Conservation (phyloP, 2,797 vertebrate genomes). For the Danio kyathit region DNA sequence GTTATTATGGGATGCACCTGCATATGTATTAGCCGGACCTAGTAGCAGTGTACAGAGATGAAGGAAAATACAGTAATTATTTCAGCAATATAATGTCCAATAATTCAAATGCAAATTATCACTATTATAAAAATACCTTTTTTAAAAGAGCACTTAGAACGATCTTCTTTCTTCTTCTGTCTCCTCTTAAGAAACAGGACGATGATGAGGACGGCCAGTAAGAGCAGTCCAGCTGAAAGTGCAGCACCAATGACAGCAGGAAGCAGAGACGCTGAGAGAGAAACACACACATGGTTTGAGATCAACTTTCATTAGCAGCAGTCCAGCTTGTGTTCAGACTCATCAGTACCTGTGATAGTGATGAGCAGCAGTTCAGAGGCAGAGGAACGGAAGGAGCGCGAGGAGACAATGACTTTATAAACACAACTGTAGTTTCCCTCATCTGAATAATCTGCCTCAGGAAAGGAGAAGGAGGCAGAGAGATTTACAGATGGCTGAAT, state of each 20-base stretch:
- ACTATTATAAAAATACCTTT: no score
- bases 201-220: background rate
- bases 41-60: background rate
- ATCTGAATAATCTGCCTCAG: no score
- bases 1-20: background rate
- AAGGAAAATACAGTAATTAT: background rate
- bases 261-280: no score
- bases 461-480: no score
- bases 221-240: no score
- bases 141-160: background rate
- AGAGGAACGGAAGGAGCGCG: no score
- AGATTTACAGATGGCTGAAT: no score
- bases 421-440: no score
- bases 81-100: background rate
- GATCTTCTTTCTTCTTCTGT: background rate
- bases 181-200: background rate
- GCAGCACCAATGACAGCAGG: no score
- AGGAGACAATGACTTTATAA: slow-evolving; percentile 71
- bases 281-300: no score
- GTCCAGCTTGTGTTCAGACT: background rate
- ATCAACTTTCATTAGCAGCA: no score
- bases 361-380: slow-evolving; percentile 1
- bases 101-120: background rate
- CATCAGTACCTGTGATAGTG: background rate
- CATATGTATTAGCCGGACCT: background rate